Evolutionary conservation across 2,113 vertebrate species (phyloP).

Genomic region (Dromiciops gliroides): DNA sequence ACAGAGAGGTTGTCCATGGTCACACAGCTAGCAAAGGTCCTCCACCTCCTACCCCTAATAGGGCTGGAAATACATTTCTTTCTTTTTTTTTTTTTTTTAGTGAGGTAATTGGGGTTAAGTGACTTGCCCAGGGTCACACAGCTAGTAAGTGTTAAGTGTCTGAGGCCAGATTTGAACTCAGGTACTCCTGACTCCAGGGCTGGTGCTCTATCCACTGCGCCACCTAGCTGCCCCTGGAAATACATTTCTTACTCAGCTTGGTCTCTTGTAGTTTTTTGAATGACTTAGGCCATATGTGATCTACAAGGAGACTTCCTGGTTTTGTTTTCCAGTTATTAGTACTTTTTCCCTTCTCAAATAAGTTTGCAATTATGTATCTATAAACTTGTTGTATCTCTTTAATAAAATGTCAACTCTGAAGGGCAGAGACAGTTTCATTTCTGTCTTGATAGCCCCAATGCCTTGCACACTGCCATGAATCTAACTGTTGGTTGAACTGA

Average conservation of each 20-base stretch:
- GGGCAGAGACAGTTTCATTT: neutral
- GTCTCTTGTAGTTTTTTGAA: neutral
- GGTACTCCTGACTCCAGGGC: too few relatives aligned
- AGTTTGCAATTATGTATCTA: neutral
- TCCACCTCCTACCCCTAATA: neutral
- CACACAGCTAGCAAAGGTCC: neutral
- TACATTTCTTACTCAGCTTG: neutral
- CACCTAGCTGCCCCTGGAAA: too few relatives aligned
- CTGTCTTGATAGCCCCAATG: neutral
- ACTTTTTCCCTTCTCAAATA: neutral
- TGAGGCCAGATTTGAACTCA: too few relatives aligned
- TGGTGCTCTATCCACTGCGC: too few relatives aligned
- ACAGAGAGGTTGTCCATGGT: neutral
- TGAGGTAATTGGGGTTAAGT: neutral
- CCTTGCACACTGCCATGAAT: neutral
- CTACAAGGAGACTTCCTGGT: neutral
- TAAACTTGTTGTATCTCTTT: neutral
- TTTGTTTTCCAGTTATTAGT: neutral
- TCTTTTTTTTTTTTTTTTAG: neutral
- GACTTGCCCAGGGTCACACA: too few relatives aligned
- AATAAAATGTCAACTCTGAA: neutral
- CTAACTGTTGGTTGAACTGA: neutral
- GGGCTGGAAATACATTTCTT: neutral
- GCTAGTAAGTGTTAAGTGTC: too few relatives aligned
- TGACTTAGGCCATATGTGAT: neutral